Evolutionary conservation across 2,797 vertebrate species (phyloP), one percentile per base, ranked within the genome.

Genomic region (Sebastes cheni): DNA sequence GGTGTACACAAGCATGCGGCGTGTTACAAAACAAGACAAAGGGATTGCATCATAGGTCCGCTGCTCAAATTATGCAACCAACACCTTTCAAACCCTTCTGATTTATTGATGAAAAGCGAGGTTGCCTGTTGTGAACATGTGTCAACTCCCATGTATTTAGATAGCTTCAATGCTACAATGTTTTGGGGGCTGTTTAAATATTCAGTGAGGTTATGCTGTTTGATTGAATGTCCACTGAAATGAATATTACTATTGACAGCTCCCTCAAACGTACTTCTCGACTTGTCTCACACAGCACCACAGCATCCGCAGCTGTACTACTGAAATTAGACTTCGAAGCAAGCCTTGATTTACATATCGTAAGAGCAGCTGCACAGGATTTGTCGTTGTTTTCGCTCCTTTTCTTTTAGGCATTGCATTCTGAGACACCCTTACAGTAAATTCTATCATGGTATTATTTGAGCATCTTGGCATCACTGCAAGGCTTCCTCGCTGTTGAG

Each of bases 41-140:
- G 89, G 72, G 67, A 79, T 95, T 95, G 92, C 94, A 91, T 95
- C 94, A 95, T 42, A 30, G 77, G 84, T 88, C 80, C 27, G 59
- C 87, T 75, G 8, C 79, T 84, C 79, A 85, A 91, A 91, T 93
- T 89, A 88, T 92, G 88, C 92, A 88, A 65, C 80, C 82, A 67
- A 79, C 80, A 76, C 78, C 75, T 73, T 83, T 77, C 81, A 25
- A 82, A 84, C 68, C 75, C 72, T 72, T 84, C 62, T 92, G 89
- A 92, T 91, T 93, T 93, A 92, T 93, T 91, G 90, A 93, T 92
- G 89, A 91, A 92, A 90, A 88, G 84, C 83, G 79, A 90, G 74
- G 77, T 74, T 75, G 80, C 73, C 64, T 78, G 46, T 46, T 77
- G 83, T 72, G 83, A 89, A 90, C 91, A 90, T 67, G 25, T 88